phyloP scores from a whole-genome alignment of 2,888 invertebrate genomes.

The Dryococelus australis region DNA sequence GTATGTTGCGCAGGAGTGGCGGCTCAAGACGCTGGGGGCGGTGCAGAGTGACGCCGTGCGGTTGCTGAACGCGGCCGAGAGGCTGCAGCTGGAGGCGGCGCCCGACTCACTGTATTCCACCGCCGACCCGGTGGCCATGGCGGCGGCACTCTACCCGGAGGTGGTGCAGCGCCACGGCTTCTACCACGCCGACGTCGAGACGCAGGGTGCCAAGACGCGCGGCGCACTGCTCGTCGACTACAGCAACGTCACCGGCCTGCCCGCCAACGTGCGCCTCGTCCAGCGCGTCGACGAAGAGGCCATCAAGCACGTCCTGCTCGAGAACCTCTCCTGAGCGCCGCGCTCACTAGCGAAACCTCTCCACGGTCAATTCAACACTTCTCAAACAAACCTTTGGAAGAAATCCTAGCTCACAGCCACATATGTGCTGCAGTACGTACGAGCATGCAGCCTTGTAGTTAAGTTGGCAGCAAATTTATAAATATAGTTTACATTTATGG shows the following conservation, averaged over 20 bases:
- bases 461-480: too few species aligned
- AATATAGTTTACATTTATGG: too few species aligned
- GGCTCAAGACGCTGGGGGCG: slow-evolving; percentile 39
- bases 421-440: too few species aligned
- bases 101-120: slow-evolving; percentile 47
- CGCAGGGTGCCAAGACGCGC: slow-evolving; percentile 39
- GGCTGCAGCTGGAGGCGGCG: neutral
- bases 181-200: slow-evolving; percentile 45
- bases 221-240: slow-evolving; percentile 47
- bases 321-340: slow-evolving; percentile 4
- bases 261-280: neutral
- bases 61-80: slow-evolving; percentile 43
- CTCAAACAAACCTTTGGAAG: too few species aligned
- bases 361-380: too few species aligned
- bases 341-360: too few species aligned
- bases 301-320: neutral
- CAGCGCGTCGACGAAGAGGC: neutral
- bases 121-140: slow-evolving; percentile 51
- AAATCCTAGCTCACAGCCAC: too few species aligned
- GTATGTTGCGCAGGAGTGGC: slow-evolving; percentile 42
- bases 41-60: slow-evolving; percentile 35
- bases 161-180: slow-evolving; percentile 43
- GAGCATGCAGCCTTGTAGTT: too few species aligned
- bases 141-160: slow-evolving; percentile 50
- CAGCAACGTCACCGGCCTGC: neutral